Conservation (phyloP, 2,888 invertebrate species). For the Ceratothoa steindachneri region DNA sequence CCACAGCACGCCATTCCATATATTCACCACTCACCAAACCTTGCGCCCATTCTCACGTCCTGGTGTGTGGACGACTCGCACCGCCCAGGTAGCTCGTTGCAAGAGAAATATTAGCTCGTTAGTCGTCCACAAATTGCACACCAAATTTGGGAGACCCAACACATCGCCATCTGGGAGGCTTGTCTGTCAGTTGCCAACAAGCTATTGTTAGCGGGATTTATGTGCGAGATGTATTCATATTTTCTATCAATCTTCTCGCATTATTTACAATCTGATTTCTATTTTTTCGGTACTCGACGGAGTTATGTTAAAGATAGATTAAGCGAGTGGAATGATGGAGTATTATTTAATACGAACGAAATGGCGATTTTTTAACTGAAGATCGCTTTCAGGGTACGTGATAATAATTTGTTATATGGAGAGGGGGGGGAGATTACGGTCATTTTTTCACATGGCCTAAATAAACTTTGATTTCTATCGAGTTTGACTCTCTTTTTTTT, state of each 20-base stretch:
- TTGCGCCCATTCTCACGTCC: too few species aligned
- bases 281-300: background rate
- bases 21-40: too few species aligned
- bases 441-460: too few species aligned
- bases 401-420: background rate
- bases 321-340: background rate
- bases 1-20: too few species aligned
- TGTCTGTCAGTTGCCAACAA: background rate
- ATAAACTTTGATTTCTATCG: too few species aligned
- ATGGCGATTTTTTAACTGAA: too few species aligned
- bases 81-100: background rate
- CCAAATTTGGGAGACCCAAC: background rate
- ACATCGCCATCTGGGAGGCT: background rate
- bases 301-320: background rate
- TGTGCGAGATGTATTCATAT: background rate
- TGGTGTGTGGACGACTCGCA: too few species aligned
- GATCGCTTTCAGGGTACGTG: too few species aligned
- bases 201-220: background rate
- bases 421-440: background rate
- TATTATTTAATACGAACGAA: too few species aligned
- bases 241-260: background rate
- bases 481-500: too few species aligned
- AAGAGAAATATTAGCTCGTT: background rate
- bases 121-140: background rate
- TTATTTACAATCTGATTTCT: background rate